Conservation (phyloP, 2,113 vertebrate genomes). For the Myrmophylax atrothorax region DNA sequence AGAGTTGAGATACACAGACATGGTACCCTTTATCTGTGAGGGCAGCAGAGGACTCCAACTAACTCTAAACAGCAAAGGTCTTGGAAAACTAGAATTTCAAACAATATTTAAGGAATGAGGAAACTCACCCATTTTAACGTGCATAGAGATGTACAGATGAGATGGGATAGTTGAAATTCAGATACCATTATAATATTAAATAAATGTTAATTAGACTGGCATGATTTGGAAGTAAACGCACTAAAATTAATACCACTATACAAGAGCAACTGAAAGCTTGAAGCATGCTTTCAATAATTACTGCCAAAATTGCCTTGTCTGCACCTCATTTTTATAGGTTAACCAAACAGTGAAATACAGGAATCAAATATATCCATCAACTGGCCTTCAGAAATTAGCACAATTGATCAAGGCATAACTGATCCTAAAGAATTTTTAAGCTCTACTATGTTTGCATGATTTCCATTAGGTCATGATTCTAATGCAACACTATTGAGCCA, state of each 20-base stretch:
- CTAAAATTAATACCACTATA: neutral
- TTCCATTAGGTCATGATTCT: neutral
- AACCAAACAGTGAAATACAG: conserved; percentile 10
- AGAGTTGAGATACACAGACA: neutral
- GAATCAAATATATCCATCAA: conserved; percentile 31
- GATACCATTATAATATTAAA: neutral
- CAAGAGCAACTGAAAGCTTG: neutral
- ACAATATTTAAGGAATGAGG: neutral
- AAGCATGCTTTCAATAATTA: neutral
- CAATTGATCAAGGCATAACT: neutral
- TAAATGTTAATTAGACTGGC: neutral
- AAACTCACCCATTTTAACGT: neutral
- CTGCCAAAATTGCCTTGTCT: neutral
- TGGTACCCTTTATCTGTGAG: neutral
- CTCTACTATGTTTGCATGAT: neutral
- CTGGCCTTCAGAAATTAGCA: conserved; percentile 3
- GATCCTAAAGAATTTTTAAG: neutral
- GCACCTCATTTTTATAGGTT: neutral
- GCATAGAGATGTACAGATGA: neutral
- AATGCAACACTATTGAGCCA: neutral
- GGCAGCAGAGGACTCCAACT: neutral
- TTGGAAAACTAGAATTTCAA: neutral
- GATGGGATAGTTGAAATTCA: neutral
- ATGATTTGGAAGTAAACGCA: neutral
- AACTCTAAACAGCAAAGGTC: neutral